Conservation (phyloP, 2,113 vertebrate genomes). For the Nymphicus hollandicus region DNA sequence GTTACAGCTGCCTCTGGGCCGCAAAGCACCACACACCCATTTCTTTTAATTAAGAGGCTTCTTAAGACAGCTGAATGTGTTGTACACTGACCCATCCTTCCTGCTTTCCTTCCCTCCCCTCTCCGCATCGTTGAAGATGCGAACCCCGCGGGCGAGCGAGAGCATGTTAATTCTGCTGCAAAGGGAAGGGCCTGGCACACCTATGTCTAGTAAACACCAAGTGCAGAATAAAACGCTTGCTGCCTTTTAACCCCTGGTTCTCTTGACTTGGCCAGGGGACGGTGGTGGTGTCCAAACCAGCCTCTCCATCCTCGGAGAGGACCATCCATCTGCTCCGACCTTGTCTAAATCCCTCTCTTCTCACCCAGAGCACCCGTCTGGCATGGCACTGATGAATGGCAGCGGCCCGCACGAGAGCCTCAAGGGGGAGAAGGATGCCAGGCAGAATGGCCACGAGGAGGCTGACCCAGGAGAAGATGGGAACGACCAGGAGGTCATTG, state of each 20-base stretch:
- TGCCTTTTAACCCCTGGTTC: neutral
- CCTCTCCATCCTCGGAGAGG: neutral
- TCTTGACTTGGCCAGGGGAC: rapidly evolving
- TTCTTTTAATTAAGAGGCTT: conserved; percentile 36
- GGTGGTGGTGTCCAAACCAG: neutral
- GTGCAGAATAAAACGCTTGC: neutral
- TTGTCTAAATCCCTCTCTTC: neutral
- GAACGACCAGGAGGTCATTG: conserved; percentile 96
- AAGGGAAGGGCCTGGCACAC: neutral
- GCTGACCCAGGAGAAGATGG: conserved; percentile 81
- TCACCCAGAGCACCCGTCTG: conserved; percentile 75
- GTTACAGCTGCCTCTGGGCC: conserved; percentile 17
- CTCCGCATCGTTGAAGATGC: neutral
- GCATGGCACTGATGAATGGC: conserved; percentile 88
- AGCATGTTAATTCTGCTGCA: neutral
- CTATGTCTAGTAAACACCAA: neutral
- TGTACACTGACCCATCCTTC: neutral
- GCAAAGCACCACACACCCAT: conserved; percentile 10
- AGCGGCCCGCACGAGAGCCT: conserved; percentile 76
- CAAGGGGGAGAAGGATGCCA: conserved; percentile 72
- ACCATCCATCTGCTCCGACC: neutral
- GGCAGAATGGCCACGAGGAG: conserved; percentile 81
- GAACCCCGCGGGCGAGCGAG: neutral
- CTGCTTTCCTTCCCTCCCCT: neutral
- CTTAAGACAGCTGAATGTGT: neutral